Evolutionary conservation across 1,140 invertebrate genomes (phyloP), one percentile per base, ranked within the genome.

Genomic region (Solenopsis invicta): DNA sequence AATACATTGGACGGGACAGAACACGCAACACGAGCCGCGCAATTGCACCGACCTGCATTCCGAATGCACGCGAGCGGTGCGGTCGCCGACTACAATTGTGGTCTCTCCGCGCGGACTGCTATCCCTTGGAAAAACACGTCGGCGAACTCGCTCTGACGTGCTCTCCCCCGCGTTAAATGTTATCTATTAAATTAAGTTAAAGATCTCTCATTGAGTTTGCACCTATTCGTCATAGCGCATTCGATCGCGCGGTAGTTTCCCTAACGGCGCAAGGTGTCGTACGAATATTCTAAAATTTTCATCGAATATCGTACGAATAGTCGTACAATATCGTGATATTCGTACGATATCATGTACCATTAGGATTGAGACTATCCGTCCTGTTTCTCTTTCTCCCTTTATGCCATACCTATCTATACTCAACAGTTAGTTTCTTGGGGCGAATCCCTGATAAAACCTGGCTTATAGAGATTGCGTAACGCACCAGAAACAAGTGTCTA

Each of bases 21-120:
- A 69, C 66, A 85, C 64, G 88, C 75, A 88, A 88, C 80, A 61
- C 48, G 61, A 80, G 45, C 41, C 54, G 67, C 54, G 69, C 52
- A 82, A 74, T 87, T 76, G 71, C 72, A 84, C 56, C 87, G 87
- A 84, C 62, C 74, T 87, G 77, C 77, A 82, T 89, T 72, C 74
- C 62, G 50, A 81, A 88, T 76, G 76, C 82, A 88, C 74, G 88
- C 86, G 81, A 88, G 45, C 81, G 45, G 66, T 59, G 62, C 54
- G 76, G 82, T 59, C 82, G 62, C 80, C n/a, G 69, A 84, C 80
- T 84, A 56, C 62, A 90, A 86, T 82, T 87, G 78, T 50, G 81
- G 64, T 81, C 52, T 61, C 45, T 21, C 29, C 48, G 56, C 48
- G 50, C 29, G n/a, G 72, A 45, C 66, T 34, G 62, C 37, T 62